phyloP scores from a whole-genome alignment of 2,888 invertebrate species.

The Dolichomitus sp. region DNA sequence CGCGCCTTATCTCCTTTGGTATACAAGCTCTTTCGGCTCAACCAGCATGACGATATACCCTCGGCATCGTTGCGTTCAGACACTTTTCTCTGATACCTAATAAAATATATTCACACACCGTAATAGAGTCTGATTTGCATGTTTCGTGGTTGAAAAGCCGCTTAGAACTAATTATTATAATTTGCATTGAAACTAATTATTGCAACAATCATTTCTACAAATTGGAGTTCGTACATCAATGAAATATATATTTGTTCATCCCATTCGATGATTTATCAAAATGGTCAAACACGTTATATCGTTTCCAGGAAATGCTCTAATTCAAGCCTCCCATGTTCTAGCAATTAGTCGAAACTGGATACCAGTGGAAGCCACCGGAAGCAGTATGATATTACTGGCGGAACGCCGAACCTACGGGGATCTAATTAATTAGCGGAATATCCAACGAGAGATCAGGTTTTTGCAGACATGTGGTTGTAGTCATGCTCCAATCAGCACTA shows the following conservation, averaged over 20 bases:
- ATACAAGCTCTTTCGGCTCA: slow-evolving; percentile 65
- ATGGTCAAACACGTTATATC: neutral
- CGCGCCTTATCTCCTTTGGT: slow-evolving; percentile 72
- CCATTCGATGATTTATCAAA: slow-evolving; percentile 15
- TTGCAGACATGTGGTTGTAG: slow-evolving; percentile 1
- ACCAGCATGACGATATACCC: slow-evolving; percentile 45
- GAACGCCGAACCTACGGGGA: neutral
- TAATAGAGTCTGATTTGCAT: slow-evolving; percentile 23
- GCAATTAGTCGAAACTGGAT: neutral
- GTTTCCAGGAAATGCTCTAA: slow-evolving; percentile 8
- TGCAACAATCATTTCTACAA: neutral
- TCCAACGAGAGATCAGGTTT: slow-evolving; percentile 19
- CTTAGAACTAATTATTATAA: neutral
- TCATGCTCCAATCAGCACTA: slow-evolving; percentile 26
- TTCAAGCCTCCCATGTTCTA: neutral
- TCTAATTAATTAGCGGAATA: slow-evolving; percentile 37
- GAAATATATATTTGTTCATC: neutral
- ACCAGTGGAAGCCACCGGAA: slow-evolving; percentile 1
- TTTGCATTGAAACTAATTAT: neutral
- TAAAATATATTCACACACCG: slow-evolving; percentile 34
- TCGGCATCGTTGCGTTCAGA: slow-evolving; percentile 19
- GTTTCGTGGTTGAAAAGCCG: neutral
- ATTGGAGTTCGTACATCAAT: neutral
- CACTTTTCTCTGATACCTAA: slow-evolving; percentile 50
- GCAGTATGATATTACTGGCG: slow-evolving; percentile 3